Base-by-base conservation (phyloP, 2,797 vertebrate species). In the Otolemur crassicaudatus region DNA sequence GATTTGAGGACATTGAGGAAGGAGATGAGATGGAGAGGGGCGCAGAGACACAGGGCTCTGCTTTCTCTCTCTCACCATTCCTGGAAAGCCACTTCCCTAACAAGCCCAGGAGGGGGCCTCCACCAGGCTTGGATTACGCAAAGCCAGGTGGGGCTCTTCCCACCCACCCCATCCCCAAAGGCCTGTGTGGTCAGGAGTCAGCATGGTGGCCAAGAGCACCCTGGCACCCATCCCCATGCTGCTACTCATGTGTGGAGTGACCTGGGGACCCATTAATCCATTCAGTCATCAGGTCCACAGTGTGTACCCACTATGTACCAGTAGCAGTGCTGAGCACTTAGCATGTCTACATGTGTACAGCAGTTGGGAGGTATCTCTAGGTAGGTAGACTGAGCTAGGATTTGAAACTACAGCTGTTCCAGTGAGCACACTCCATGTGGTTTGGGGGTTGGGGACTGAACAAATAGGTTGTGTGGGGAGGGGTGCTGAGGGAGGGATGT, bases 31-130 rank as follows among this genome's bases (percentile, higher is more conserved):
- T 70, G 6, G 34, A 61, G 34, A 11, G 23, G 27, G 46, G 53
- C 34, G 53, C 53, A 94, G 80, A 60, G n/a, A 60, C 11, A 34
- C 2, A 2, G 43, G 70, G 56, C 49, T 43, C 53, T 29, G 19
- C 3, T 27, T 49, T 60, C 75, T 49, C 49, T 49, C 49, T 49
- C 49, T 49, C 49, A n/a, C n/a, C 63, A 82, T 96, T 97, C 96
- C 91, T 96, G 87, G 89, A 97, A 97, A 97, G 93, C 75, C 79
- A 17, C 89, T 72, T 80, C 67, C 87, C 90, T 81, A 40, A 82
- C n/a, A n/a, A 56, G 84, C 58, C n/a, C 76, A 29, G 93, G n/a
- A 94, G 87, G 85, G 72, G 76, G 11, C 40, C 63, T 63, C n/a
- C 1, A 20, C 58, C 9, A 6, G 25, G 67, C 63, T 92, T 88